These are phyloP conservation scores for Leistus spinibarbis DNA, from an alignment of 2,888 invertebrate species.

Conservation along the genomic window DNA sequence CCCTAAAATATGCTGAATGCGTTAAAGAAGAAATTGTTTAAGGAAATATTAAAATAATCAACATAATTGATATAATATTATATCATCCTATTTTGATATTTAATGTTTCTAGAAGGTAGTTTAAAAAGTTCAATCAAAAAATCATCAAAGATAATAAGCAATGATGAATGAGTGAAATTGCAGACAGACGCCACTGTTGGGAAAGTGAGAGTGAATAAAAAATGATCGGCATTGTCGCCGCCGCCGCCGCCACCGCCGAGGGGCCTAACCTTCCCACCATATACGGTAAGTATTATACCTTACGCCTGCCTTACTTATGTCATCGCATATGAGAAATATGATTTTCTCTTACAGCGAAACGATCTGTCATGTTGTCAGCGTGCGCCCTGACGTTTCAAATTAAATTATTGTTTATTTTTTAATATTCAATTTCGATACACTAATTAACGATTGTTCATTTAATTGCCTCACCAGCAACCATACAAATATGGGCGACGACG, in stretches of 20 bases:
- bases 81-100: too few species aligned
- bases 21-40: too few species aligned
- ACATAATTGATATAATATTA: too few species aligned
- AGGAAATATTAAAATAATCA: too few species aligned
- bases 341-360: conserved; percentile 20
- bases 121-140: not conserved
- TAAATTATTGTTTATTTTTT: conserved; percentile 9
- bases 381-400: conserved; percentile 13
- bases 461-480: not conserved
- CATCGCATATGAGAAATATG: conserved; percentile 23
- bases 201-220: conserved; percentile 30
- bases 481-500: too few species aligned
- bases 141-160: not conserved
- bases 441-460: not conserved
- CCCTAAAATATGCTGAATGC: too few species aligned
- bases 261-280: not conserved
- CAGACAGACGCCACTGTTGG: conserved; percentile 15
- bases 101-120: not conserved
- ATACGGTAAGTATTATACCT: not conserved
- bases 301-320: conserved; percentile 20
- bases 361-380: not conserved
- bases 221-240: not conserved
- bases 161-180: too few species aligned
- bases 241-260: conserved; percentile 16
- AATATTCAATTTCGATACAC: not conserved